Evolutionary conservation across 2,888 invertebrate species (phyloP).

Genomic region (Lithophane ornitopus): DNA sequence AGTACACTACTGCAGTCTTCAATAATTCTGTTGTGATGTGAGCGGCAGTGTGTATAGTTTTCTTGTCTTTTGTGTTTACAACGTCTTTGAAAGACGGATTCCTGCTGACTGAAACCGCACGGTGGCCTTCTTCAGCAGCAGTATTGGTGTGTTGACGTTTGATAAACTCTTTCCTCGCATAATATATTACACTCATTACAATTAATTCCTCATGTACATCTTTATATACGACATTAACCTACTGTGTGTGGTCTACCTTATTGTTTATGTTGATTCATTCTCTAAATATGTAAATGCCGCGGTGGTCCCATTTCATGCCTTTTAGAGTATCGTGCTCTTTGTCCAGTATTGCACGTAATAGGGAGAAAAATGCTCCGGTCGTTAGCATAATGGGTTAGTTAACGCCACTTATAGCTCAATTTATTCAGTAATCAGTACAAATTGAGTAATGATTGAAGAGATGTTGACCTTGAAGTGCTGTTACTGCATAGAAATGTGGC

Average conservation of each 20-base stretch:
- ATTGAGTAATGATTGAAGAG: conserved; percentile 47
- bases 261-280: conserved; percentile 69
- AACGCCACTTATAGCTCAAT: conserved; percentile 43
- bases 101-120: neutral
- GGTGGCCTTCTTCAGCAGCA: neutral
- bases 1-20: neutral
- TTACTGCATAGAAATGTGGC: conserved; percentile 38
- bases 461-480: conserved; percentile 31
- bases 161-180: neutral
- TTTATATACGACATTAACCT: conserved; percentile 20
- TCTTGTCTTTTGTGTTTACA: neutral
- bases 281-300: conserved; percentile 64
- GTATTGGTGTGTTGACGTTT: neutral
- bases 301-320: conserved; percentile 64
- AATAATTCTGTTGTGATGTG: neutral
- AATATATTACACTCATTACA: conserved; percentile 10
- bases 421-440: conserved; percentile 36
- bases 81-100: neutral
- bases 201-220: conserved; percentile 12
- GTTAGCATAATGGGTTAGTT: conserved; percentile 50
- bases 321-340: conserved; percentile 62
- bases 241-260: conserved; percentile 60
- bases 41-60: neutral
- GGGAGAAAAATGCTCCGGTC: conserved; percentile 53
- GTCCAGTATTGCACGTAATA: conserved; percentile 59